Percentiles rank a stretch among this genome's conserved stretches.
Evolutionary conservation across 2,113 vertebrate genomes (phyloP).

Genomic region (Hippocampus abdominalis): DNA sequence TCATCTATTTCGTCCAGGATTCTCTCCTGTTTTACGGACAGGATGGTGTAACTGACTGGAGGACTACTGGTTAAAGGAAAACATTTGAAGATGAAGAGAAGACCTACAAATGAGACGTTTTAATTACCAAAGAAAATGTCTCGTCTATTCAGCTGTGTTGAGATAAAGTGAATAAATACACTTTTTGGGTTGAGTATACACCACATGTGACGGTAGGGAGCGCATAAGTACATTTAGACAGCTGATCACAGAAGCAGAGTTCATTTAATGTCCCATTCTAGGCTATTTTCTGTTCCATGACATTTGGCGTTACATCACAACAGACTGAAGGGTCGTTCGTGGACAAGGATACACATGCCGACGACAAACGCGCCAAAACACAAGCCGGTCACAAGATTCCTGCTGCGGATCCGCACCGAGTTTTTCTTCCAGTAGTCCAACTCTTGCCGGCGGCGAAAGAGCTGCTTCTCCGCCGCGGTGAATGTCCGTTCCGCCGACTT

Average conservation of each 20-base stretch:
- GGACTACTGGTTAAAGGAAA: conserved; percentile 30
- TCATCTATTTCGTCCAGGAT: conserved; percentile 62
- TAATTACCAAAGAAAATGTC: too few species aligned
- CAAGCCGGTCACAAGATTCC: conserved; percentile 76
- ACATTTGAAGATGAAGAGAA: background rate
- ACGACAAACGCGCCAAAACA: conserved; percentile 74
- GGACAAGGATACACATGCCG: conserved; percentile 82
- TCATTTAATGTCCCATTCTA: too few species aligned
- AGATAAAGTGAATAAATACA: too few species aligned
- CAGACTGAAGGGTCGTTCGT: background rate
- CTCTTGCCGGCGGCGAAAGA: conserved; percentile 62
- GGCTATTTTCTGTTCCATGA: background rate
- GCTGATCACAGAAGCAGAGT: too few species aligned
- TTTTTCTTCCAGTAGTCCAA: conserved; percentile 62
- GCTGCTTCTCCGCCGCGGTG: conserved; percentile 61
- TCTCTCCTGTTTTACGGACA: conserved; percentile 65
- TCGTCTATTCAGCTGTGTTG: too few species aligned
- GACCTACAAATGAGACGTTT: background rate
- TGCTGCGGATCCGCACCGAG: conserved; percentile 60
- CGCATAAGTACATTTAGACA: too few species aligned
- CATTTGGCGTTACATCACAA: background rate
- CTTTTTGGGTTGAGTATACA: too few species aligned
- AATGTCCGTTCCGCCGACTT: background rate
- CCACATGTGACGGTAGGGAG: too few species aligned
- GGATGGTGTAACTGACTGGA: conserved; percentile 65